These are phyloP conservation scores for Xiphias gladius DNA, from an alignment of 2,113 vertebrate species.

Conservation along the genomic window DNA sequence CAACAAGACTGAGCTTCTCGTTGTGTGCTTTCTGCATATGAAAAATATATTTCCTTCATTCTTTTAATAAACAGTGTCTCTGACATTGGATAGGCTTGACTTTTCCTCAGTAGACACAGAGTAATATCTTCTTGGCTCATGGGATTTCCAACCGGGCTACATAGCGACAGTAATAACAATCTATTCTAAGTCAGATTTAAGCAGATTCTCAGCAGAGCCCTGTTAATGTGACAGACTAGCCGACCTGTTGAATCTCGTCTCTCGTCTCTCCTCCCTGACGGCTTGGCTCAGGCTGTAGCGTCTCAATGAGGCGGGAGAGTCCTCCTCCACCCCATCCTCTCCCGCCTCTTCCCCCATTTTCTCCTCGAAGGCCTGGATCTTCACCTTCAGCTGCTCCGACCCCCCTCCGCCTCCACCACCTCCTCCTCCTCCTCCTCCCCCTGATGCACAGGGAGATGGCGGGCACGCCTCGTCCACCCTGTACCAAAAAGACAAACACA, in stretches of 20 bases:
- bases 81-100: background rate
- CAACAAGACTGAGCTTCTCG: too few relatives aligned
- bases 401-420: constrained; percentile 38
- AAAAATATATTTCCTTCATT: too few relatives aligned
- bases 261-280: constrained; percentile 87
- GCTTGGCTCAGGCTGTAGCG: constrained; percentile 89
- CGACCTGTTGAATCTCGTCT: constrained; percentile 92
- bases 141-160: background rate
- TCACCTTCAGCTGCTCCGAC: constrained; percentile 85
- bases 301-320: constrained; percentile 80
- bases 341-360: constrained; percentile 81
- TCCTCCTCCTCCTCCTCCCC: constrained; percentile 47
- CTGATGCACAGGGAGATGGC: constrained; percentile 55
- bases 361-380: constrained; percentile 89
- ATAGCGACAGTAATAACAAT: background rate
- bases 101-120: background rate
- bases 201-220: background rate
- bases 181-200: background rate
- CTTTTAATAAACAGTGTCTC: background rate
- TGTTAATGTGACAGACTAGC: background rate
- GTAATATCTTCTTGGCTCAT: background rate
- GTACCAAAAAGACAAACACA: constrained; percentile 17
- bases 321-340: constrained; percentile 78
- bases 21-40: too few relatives aligned
- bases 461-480: constrained; percentile 58